Evolutionary conservation across 1,140 invertebrate species (phyloP), one percentile per base, ranked within the genome.

Genomic region (Leptopilina clavipes): DNA sequence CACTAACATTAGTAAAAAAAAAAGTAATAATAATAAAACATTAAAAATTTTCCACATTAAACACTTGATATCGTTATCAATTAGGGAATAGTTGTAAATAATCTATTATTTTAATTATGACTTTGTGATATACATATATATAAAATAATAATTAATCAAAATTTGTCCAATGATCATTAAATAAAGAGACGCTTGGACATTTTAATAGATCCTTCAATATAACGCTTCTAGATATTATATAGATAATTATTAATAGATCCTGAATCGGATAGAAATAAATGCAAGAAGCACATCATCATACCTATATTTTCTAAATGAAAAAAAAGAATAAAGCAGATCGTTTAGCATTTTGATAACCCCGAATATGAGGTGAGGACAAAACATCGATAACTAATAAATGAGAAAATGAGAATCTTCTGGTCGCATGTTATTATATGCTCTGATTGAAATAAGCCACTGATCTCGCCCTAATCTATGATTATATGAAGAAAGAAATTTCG

Each of bases 271-370:
- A 52, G n/a, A 31, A 14, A 65, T 65, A 31, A 54, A 37, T n/a
- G 17, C 6, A 52, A 52, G 17, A 52, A 17, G 12, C 7, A 1
- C 5, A 3, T n/a, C 3, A 52, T 2, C 9, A 40, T 52, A 52
- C 48, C 48, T 52, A 52, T 52, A 65, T 65, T 65, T 25, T 12
- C 22, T 65, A 2, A 25, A 65, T 12, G 7, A 37, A 31, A 22
- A 65, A 65, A 37, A 31, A 65, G 8, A 5, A 65, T 25, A 31
- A 31, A 22, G 10, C 22, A 65, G 59, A 37, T 31, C 22, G 48
- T 52, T n/a, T 52, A 52, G 48, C 48, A 52, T n/a, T 65, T 65
- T 8, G 59, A 65, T 65, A 65, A 65, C 59, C 59, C 11, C 22
- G 5, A n/a, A 9, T 8, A 12, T 25, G 59, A 65, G 59, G 59